phyloP scores from a whole-genome alignment of 2,113 vertebrate species.

The Toxotes jaculatrix region DNA sequence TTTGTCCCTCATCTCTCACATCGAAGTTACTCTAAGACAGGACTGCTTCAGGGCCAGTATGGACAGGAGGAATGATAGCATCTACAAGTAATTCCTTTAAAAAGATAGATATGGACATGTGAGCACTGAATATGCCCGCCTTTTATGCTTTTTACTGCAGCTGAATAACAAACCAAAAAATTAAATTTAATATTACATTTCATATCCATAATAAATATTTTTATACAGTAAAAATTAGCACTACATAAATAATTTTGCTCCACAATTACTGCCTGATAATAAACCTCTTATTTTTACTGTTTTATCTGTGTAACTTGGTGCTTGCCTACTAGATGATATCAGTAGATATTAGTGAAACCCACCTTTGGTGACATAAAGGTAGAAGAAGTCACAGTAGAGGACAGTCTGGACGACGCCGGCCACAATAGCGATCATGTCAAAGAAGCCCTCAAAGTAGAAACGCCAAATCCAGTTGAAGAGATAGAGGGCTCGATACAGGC shows the following conservation, averaged over 20 bases:
- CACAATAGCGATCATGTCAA: slow-evolving; percentile 98
- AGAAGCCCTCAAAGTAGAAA: slow-evolving; percentile 99
- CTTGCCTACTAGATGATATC: neutral
- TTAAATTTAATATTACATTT: neutral
- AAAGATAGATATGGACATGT: neutral
- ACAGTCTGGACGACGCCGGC: slow-evolving; percentile 98
- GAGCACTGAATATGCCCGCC: neutral
- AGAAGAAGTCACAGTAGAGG: slow-evolving; percentile 99
- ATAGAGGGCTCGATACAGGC: slow-evolving; percentile 95
- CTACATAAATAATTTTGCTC: neutral
- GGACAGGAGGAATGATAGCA: neutral
- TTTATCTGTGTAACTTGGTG: neutral
- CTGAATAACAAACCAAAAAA: neutral
- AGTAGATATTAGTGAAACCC: slow-evolving; percentile 39
- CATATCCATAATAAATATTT: neutral
- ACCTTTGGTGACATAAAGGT: slow-evolving; percentile 99
- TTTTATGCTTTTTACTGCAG: neutral
- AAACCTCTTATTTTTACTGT: neutral
- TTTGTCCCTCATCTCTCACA: neutral
- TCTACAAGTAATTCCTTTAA: neutral
- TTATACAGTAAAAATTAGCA: no score
- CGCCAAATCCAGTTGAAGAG: slow-evolving; percentile 99
- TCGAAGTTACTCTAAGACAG: neutral
- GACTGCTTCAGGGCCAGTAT: neutral
- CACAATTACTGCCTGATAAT: neutral